Evolutionary conservation across 2,797 vertebrate species (phyloP).

Genomic region (Cryptoprocta ferox): DNA sequence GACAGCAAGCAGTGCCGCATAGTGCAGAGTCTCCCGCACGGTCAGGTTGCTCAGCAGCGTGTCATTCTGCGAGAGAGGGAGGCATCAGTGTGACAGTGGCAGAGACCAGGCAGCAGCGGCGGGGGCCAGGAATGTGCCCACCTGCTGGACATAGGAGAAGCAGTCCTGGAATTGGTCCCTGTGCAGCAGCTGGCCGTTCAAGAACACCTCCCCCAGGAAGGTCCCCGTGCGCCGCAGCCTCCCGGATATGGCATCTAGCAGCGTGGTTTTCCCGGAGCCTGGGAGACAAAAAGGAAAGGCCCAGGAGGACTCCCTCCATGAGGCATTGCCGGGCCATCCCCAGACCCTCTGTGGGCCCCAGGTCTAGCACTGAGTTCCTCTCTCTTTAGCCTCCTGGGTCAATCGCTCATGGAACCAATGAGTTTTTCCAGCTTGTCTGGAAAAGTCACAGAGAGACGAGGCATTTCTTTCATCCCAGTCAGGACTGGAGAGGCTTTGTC

Average conservation of each 20-base stretch:
- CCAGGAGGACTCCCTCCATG: accelerated
- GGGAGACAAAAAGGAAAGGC: conserved; percentile 33
- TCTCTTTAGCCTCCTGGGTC: background rate
- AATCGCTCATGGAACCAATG: background rate
- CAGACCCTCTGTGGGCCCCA: background rate
- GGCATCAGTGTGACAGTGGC: background rate
- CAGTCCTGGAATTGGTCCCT: conserved; percentile 94
- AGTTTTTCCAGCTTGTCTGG: background rate
- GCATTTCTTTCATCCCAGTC: background rate
- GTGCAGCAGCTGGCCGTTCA: conserved; percentile 92
- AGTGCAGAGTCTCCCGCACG: conserved; percentile 93
- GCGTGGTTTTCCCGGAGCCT: conserved; percentile 98
- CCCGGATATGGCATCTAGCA: conserved; percentile 95
- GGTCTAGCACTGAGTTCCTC: background rate
- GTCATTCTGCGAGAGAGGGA: conserved; percentile 89
- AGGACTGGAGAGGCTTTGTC: background rate
- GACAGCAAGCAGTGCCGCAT: conserved; percentile 93
- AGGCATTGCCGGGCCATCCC: background rate
- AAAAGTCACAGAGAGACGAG: background rate
- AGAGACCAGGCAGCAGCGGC: accelerated
- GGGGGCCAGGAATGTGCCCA: conserved; percentile 59
- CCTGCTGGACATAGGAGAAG: conserved; percentile 97
- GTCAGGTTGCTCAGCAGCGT: conserved; percentile 95
- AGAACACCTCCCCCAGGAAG: conserved; percentile 91
- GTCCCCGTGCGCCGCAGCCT: conserved; percentile 89